A percentile compares a stretch with the other conserved stretches of the same genome.
Evolutionary conservation across 2,888 invertebrate genomes (phyloP).

Genomic region (Malacosoma neustria): DNA sequence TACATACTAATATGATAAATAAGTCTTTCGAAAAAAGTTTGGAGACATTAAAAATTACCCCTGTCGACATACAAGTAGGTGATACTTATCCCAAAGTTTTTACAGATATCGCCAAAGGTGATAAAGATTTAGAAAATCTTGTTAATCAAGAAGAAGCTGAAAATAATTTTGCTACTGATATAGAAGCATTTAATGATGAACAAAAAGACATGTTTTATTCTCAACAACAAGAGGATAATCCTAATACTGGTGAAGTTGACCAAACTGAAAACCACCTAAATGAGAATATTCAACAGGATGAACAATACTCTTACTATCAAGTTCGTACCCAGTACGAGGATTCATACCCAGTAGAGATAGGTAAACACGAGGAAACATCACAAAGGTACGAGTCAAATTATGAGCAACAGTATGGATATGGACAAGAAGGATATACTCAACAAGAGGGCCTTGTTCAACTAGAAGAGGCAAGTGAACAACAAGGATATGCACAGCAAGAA

Average conservation of each 20-base stretch:
- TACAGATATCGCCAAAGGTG: no score
- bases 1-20: no score
- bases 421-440: constrained; percentile 15
- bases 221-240: constrained; percentile 25
- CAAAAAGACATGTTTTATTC: constrained; percentile 44
- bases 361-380: constrained; percentile 40
- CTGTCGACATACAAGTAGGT: no score
- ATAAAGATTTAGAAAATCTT: constrained; percentile 14
- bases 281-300: constrained; percentile 23
- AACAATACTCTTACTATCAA: constrained; percentile 38
- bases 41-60: no score
- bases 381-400: constrained; percentile 46
- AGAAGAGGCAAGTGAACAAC: constrained; percentile 13
- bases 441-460: constrained; percentile 18
- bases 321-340: constrained; percentile 26
- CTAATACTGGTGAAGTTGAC: constrained; percentile 14
- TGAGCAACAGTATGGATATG: constrained; percentile 38
- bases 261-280: constrained; percentile 20
- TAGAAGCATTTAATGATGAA: constrained; percentile 40
- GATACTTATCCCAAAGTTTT: no score
- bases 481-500: constrained; percentile 19
- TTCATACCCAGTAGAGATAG: constrained; percentile 27
- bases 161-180: constrained; percentile 17
- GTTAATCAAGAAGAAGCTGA: constrained; percentile 5
- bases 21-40: no score